phyloP scores from a whole-genome alignment of 2,797 vertebrate genomes.

The Pseudopleuronectes americanus region DNA sequence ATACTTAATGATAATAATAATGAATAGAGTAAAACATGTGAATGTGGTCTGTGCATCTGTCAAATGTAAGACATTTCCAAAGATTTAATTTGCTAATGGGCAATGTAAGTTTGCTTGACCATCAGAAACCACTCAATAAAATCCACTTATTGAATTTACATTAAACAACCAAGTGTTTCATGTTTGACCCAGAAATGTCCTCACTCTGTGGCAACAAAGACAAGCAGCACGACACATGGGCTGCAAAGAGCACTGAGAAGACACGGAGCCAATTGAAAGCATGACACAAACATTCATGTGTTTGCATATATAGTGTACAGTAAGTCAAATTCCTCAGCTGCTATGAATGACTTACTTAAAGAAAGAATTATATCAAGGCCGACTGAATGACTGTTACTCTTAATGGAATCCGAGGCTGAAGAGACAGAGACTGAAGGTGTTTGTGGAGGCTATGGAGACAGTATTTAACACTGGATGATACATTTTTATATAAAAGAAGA shows the following conservation, averaged over 20 bases:
- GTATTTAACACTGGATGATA: background rate
- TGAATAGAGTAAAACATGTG: too few species aligned
- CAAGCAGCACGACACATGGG: too few species aligned
- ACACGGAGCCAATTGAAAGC: slow-evolving; percentile 11
- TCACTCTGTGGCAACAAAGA: too few species aligned
- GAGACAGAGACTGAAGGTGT: background rate
- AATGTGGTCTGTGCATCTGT: slow-evolving; percentile 9
- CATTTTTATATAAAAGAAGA: too few species aligned
- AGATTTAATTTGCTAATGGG: slow-evolving; percentile 14
- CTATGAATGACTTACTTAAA: slow-evolving; percentile 33
- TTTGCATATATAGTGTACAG: slow-evolving; percentile 10
- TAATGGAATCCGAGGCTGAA: background rate
- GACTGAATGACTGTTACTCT: background rate
- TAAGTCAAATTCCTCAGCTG: slow-evolving; percentile 15
- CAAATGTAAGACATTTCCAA: slow-evolving; percentile 23
- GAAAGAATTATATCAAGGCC: slow-evolving; percentile 15
- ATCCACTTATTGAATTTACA: too few species aligned
- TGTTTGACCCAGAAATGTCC: too few species aligned
- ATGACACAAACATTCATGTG: background rate
- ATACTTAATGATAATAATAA: too few species aligned
- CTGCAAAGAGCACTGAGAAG: background rate
- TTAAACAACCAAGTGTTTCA: too few species aligned
- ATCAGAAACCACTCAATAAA: background rate
- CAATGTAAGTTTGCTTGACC: slow-evolving; percentile 20
- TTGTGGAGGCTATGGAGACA: background rate